phyloP scores from a whole-genome alignment of 1,140 invertebrate genomes.

The Potamilus streckersoni region DNA sequence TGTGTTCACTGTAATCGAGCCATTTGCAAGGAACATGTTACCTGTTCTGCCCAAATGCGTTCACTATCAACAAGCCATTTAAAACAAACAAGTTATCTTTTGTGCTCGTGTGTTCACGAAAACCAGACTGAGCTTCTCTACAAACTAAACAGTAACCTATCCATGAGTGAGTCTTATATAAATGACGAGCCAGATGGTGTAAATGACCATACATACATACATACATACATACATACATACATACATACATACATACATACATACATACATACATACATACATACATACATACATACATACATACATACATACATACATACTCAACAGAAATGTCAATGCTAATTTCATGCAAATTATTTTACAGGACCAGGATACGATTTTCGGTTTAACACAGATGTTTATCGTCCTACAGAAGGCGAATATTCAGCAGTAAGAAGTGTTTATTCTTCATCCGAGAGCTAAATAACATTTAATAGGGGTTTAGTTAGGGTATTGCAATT shows the following conservation, averaged over 20 bases:
- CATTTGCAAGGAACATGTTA: too few relatives aligned
- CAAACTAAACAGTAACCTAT: slow-evolving; percentile 45
- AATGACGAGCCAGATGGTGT: neutral
- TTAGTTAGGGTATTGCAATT: too few relatives aligned
- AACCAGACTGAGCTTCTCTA: too few relatives aligned
- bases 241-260: neutral
- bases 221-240: slow-evolving; percentile 18
- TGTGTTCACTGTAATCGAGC: too few relatives aligned
- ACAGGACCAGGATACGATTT: slow-evolving; percentile 5
- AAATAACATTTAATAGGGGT: too few relatives aligned
- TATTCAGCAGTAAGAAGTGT: too few relatives aligned
- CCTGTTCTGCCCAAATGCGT: too few relatives aligned
- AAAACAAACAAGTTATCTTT: too few relatives aligned
- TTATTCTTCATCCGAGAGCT: too few relatives aligned
- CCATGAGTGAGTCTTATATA: slow-evolving; percentile 1
- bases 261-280: slow-evolving; percentile 3
- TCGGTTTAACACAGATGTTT: slow-evolving; percentile 5
- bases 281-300: slow-evolving; percentile 13
- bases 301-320: neutral
- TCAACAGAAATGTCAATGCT: neutral
- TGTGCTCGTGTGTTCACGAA: too few relatives aligned
- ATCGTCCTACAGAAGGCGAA: neutral
- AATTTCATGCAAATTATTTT: slow-evolving; percentile 7
- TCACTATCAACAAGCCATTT: too few relatives aligned
- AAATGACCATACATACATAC: neutral